Conservation (phyloP, 2,797 vertebrate species). For the Nyctibius grandis region DNA sequence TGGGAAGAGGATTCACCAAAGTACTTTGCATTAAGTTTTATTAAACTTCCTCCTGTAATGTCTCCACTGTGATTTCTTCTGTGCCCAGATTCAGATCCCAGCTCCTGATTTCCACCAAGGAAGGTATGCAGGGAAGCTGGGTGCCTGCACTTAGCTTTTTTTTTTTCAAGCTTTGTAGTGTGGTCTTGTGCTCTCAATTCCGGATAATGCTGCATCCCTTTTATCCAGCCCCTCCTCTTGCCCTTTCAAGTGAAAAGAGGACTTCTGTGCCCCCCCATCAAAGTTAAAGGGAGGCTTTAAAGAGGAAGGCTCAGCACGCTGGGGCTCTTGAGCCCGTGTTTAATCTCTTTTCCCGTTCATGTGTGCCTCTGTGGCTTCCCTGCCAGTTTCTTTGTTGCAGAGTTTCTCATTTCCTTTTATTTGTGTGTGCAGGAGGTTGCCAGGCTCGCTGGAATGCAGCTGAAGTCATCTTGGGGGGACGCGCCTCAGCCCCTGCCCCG, state of each 20-base stretch:
- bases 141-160: not conserved
- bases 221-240: slow-evolving; percentile 54
- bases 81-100: slow-evolving; percentile 2
- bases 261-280: slow-evolving; percentile 40
- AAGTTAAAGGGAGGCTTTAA: slow-evolving; percentile 68
- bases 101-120: slow-evolving; percentile 1
- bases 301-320: slow-evolving; percentile 56
- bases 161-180: not conserved
- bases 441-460: slow-evolving; percentile 86
- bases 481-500: not conserved
- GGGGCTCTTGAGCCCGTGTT: slow-evolving; percentile 63
- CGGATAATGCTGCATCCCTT: slow-evolving; percentile 47
- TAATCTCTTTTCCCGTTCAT: slow-evolving; percentile 72
- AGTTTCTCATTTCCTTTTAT: slow-evolving; percentile 81
- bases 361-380: slow-evolving; percentile 65
- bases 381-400: slow-evolving; percentile 70
- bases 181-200: slow-evolving; percentile 28
- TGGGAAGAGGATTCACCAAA: not conserved
- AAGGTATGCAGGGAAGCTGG: not conserved
- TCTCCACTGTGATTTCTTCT: slow-evolving; percentile 33
- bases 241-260: slow-evolving; percentile 63
- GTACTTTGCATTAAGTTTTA: slow-evolving; percentile 8
- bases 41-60: not conserved
- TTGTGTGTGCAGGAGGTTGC: slow-evolving; percentile 80
- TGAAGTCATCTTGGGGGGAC: slow-evolving; percentile 80